Evolutionary conservation across 2,113 vertebrate species (phyloP), one percentile per base, ranked within the genome.

Genomic region (Tachycineta bicolor): DNA sequence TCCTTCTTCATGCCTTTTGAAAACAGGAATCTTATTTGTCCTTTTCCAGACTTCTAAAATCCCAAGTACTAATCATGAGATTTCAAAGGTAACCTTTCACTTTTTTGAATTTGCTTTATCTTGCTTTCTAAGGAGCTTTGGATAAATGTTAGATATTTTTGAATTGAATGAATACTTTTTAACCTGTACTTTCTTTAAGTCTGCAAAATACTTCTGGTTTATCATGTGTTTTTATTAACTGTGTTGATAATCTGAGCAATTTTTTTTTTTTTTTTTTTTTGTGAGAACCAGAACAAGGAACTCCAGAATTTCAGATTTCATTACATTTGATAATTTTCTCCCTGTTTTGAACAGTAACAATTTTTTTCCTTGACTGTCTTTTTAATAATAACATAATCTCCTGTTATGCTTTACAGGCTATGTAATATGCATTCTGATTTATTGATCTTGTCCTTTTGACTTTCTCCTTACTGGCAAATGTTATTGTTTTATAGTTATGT

Each of bases 21-120:
- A 91, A 74, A 26, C 1, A 69, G 34, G 86, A 83, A 74, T 58
- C 37, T 64, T 50, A 60, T 43, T 73, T 83, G 41, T 69, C 28
- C 31, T 80, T 90, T 91, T 53, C 16, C 9, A 75, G 49, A 34
- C 26, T 91, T 89, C 43, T 70, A 83, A 91, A 91, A 81, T n/a
- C 9, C 34, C 20, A 74, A 39, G 43, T 26, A 9, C 11, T 81
- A 37, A 67, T 90, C 13, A 62, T 33, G 55, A 83, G 19, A 41
- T 86, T 92, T 86, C 68, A 92, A 90, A 95, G 28, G 59, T n/a
- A 71, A 47, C 41, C 50, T 88, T 96, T 86, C 68, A 79, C 31
- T 88, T 73, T 49, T 43, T 15, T 34, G 73, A 56, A 74, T 76
- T 69, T 62, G 12, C 20, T 77, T 94, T 64, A 62, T 55, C 74